Percentiles rank a stretch among this genome's conserved stretches.
phyloP scores from a whole-genome alignment of 2,888 invertebrate genomes.

The Rhogogaster chlorosoma region DNA sequence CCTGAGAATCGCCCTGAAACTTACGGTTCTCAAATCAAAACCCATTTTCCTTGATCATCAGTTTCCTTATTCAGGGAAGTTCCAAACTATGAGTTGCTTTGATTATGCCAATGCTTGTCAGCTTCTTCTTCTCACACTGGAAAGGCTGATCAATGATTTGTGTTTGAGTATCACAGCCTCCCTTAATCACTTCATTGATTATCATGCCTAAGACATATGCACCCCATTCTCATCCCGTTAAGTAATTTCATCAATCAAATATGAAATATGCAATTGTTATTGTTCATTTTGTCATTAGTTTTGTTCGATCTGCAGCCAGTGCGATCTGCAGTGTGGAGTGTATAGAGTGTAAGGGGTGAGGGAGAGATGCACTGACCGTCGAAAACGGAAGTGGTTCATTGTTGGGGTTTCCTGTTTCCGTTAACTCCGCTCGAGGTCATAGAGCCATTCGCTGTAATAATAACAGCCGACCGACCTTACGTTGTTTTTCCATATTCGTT shows the following conservation, averaged over 20 bases:
- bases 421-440: neutral
- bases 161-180: neutral
- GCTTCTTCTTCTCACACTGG: neutral
- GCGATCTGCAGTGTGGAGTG: neutral
- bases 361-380: neutral
- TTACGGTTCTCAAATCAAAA: neutral
- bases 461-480: neutral
- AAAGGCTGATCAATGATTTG: neutral
- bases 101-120: neutral
- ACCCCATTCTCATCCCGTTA: neutral
- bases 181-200: neutral
- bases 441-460: neutral
- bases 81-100: neutral
- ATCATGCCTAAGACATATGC: neutral
- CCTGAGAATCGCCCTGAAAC: neutral
- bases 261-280: neutral
- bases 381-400: conserved; percentile 18
- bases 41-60: neutral
- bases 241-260: neutral
- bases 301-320: neutral
- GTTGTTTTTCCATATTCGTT: neutral
- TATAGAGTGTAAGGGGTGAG: neutral
- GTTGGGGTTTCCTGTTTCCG: conserved; percentile 19
- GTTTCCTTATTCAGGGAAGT: neutral
- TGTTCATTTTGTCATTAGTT: neutral